Evolutionary conservation across 1,140 invertebrate species (phyloP).

Genomic region (Prorops nasuta): DNA sequence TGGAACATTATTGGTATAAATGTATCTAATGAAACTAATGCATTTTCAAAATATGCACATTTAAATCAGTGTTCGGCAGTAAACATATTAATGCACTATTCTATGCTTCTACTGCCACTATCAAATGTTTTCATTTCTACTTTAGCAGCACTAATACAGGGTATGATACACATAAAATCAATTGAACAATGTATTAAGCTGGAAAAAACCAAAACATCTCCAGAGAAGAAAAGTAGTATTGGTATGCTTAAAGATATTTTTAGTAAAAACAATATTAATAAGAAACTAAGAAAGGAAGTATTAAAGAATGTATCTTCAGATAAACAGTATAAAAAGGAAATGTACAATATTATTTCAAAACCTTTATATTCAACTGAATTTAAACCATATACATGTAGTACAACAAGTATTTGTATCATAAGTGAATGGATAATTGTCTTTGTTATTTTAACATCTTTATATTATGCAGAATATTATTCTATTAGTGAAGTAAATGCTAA

Average conservation of each 20-base stretch:
- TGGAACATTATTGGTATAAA: no score
- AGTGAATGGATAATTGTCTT: slow-evolving; percentile 29
- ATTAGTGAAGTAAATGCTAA: background rate
- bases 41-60: slow-evolving; percentile 1
- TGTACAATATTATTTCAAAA: background rate
- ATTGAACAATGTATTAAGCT: no score
- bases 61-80: no score
- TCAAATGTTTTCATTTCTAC: slow-evolving; percentile 30
- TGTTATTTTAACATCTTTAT: slow-evolving; percentile 18
- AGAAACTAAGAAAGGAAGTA: background rate
- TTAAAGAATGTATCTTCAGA: background rate
- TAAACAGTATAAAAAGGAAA: background rate
- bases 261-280: no score
- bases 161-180: background rate
- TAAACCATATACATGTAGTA: background rate
- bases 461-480: slow-evolving; percentile 13
- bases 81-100: slow-evolving; percentile 24
- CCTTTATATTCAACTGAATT: no score
- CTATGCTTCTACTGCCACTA: slow-evolving; percentile 24
- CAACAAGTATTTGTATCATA: slow-evolving; percentile 2
- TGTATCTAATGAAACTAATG: background rate
- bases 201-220: no score
- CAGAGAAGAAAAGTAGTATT: no score
- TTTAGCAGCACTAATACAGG: background rate
- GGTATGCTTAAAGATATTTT: no score